A percentile compares a stretch with the other conserved stretches of the same genome.
Conservation (phyloP, 35 echinoderm and acorn worm genomes). For the Chiridota heheva region DNA sequence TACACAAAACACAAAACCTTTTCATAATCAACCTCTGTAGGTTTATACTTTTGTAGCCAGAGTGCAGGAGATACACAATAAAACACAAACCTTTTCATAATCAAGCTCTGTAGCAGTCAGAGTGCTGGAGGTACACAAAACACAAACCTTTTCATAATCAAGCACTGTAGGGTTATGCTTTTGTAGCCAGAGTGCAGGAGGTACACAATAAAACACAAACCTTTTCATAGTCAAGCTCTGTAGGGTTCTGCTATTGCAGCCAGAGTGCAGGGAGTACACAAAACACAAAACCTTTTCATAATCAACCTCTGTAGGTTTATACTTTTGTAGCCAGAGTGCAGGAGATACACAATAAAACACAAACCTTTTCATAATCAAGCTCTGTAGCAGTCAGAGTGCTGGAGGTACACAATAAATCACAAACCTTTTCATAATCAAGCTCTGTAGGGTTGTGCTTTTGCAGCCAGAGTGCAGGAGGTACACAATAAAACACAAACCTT, state of each 20-base stretch:
- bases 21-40: too few relatives aligned
- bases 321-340: too few relatives aligned
- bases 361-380: too few relatives aligned
- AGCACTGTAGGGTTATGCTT: conserved; percentile 95
- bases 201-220: too few relatives aligned
- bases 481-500: too few relatives aligned
- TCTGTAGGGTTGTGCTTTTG: conserved; percentile 86
- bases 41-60: neutral
- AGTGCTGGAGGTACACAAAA: neutral
- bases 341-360: too few relatives aligned
- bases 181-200: conserved; percentile 83
- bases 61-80: too few relatives aligned
- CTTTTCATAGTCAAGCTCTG: conserved; percentile 89
- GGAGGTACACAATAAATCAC: too few relatives aligned
- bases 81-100: conserved; percentile 92
- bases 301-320: too few relatives aligned
- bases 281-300: too few relatives aligned
- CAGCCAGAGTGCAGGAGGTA: neutral
- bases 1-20: too few relatives aligned
- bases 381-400: too few relatives aligned
- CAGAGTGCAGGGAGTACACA: conserved; percentile 77
- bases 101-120: conserved; percentile 63
- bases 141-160: conserved; percentile 92
- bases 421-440: conserved; percentile 89
- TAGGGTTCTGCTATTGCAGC: conserved; percentile 95